A percentile compares a stretch with the other conserved stretches of the same genome.
phyloP scores from a whole-genome alignment of 2,113 vertebrate species.

The Rutilus rutilus region DNA sequence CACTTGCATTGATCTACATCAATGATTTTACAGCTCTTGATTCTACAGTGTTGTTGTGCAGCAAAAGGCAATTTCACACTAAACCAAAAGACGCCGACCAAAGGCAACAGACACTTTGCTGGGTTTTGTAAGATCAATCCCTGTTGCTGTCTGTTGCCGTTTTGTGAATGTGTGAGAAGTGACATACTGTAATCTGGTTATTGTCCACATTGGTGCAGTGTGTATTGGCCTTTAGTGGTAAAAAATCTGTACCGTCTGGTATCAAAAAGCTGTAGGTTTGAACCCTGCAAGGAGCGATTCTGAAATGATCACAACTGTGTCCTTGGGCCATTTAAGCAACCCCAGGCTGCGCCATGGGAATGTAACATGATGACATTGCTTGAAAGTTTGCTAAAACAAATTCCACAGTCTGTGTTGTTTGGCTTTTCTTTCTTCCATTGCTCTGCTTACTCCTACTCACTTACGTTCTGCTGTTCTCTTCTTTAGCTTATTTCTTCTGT shows the following conservation, averaged over 20 bases:
- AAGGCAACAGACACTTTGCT: too few species aligned
- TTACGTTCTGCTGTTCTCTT: not conserved
- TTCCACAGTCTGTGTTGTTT: not conserved
- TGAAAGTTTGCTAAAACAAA: slow-evolving; percentile 16
- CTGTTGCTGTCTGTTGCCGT: too few species aligned
- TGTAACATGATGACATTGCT: not conserved
- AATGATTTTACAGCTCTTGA: too few species aligned
- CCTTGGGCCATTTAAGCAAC: slow-evolving; percentile 1
- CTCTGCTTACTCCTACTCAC: slow-evolving; percentile 24
- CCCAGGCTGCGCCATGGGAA: not conserved
- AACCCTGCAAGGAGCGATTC: not conserved
- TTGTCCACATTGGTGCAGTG: too few species aligned
- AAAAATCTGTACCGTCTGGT: not conserved
- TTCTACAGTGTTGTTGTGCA: not conserved
- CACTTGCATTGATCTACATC: not conserved
- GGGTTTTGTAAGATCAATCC: too few species aligned
- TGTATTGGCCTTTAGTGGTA: too few species aligned
- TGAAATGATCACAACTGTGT: not conserved
- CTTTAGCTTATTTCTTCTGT: slow-evolving; percentile 36
- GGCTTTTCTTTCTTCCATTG: slow-evolving; percentile 20
- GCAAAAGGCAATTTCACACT: too few species aligned
- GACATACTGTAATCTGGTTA: too few species aligned
- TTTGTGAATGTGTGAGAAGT: too few species aligned
- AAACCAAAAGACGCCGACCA: too few species aligned
- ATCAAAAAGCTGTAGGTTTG: not conserved